These are phyloP conservation scores for Pseudocheirus occidentalis DNA, from an alignment of 2,797 vertebrate species.

Conservation along the genomic window DNA sequence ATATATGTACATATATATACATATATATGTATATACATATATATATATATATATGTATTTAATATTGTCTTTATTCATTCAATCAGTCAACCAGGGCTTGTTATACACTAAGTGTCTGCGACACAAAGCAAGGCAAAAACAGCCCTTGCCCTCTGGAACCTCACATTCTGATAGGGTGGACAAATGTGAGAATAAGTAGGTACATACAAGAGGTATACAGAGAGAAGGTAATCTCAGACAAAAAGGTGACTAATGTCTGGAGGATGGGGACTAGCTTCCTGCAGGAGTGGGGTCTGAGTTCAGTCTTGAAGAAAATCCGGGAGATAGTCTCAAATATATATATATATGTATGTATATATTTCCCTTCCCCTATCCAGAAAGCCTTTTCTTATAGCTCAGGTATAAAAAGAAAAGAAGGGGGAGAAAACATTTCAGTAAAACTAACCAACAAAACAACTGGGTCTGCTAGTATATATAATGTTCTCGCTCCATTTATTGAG, in stretches of 20 bases:
- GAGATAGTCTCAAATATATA: neutral
- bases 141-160: neutral
- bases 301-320: neutral
- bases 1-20: neutral
- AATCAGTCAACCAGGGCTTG: neutral
- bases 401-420: neutral
- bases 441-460: neutral
- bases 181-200: neutral
- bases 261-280: neutral
- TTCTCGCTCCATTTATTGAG: neutral
- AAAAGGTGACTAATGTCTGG: neutral
- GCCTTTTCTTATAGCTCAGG: neutral
- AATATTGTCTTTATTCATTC: neutral
- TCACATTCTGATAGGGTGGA: neutral
- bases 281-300: neutral
- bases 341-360: no score
- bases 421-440: neutral
- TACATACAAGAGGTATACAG: neutral
- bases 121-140: neutral
- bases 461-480: neutral
- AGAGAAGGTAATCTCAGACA: neutral
- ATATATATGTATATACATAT: neutral
- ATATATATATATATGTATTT: neutral
- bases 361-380: neutral
- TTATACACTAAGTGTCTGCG: neutral